Base-by-base conservation (phyloP, 2,888 invertebrate species). In the Drosophila mettleri region DNA sequence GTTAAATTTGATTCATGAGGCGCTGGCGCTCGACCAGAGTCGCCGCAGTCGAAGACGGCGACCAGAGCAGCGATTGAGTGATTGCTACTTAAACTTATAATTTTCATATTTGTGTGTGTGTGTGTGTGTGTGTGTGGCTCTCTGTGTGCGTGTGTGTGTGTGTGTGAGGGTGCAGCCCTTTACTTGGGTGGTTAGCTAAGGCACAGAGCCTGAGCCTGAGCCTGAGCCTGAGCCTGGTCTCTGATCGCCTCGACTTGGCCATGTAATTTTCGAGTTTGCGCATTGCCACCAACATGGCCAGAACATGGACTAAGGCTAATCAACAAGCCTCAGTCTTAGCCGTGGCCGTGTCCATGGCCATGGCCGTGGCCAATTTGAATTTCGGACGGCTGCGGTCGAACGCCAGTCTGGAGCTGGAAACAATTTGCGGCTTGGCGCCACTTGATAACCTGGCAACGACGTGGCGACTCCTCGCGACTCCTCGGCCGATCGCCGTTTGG, bases 1-100 rank as follows among this genome's bases (percentile, higher is more conserved):
- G 91, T 91, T 91, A 91, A 91, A 91, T 91, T 91, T 91, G 91
- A 91, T 91, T 91, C 91, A 91, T 91, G 91, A 90, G 79, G 80
- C 82, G 75, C 74, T 59, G 82, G 66, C 70, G 75, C 69, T 48
- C 74, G 20, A 27, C 14, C 48, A n/a, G 31, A 31, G 27, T 18
- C 46, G 12, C n/a, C 46, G 12, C n/a, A 27, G 33, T 33, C 34
- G 34, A 20, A 22, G 48, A 33, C 49, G 38, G 27, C 14, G 29
- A 9, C 38, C 52, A 38, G 52, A 29, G 72, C 79, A 89, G 89
- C 91, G 91, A 91, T 91, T 91, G 91, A 91, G 91, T 91, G 91
- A 91, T 91, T 91, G 91, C 91, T 91, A 91, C 90, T 90, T 84
- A 89, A 91, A 91, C 90, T 91, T 91, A 91, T 91, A 91, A 91